phyloP scores from a whole-genome alignment of 2,888 invertebrate species.

The Macaria liturata region DNA sequence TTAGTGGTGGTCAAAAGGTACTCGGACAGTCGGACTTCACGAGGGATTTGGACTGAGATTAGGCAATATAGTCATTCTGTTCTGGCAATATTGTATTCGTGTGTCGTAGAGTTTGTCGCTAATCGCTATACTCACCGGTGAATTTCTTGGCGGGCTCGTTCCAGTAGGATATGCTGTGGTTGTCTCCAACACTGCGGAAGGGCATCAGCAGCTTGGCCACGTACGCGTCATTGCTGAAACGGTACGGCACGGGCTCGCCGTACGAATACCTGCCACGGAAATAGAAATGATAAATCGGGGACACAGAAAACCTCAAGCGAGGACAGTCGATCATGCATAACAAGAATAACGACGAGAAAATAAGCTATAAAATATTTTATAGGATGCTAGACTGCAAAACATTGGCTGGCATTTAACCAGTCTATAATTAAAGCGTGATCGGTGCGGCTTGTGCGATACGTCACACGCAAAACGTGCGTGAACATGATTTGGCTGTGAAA shows the following conservation, averaged over 20 bases:
- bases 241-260: slow-evolving; percentile 81
- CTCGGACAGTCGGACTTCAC: slow-evolving; percentile 31
- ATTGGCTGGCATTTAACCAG: slow-evolving; percentile 72
- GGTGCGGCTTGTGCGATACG: slow-evolving; percentile 47
- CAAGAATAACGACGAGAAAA: slow-evolving; percentile 43
- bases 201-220: slow-evolving; percentile 87
- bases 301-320: slow-evolving; percentile 11
- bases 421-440: slow-evolving; percentile 70
- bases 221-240: slow-evolving; percentile 88
- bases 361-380: slow-evolving; percentile 64
- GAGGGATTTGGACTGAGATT: slow-evolving; percentile 33
- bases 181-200: slow-evolving; percentile 84
- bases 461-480: slow-evolving; percentile 50
- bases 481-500: slow-evolving; percentile 58
- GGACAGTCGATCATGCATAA: slow-evolving; percentile 22
- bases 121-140: slow-evolving; percentile 80
- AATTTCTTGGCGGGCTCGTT: slow-evolving; percentile 87
- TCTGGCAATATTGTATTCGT: slow-evolving; percentile 38
- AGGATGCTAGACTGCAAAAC: slow-evolving; percentile 56
- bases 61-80: slow-evolving; percentile 39
- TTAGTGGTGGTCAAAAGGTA: slow-evolving; percentile 59
- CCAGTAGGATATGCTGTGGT: slow-evolving; percentile 86
- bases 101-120: slow-evolving; percentile 33
- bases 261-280: slow-evolving; percentile 75
- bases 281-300: slow-evolving; percentile 16